These are phyloP conservation scores for Vanacampus margaritifer DNA, from an alignment of 2,113 vertebrate genomes.

Conservation along the genomic window DNA sequence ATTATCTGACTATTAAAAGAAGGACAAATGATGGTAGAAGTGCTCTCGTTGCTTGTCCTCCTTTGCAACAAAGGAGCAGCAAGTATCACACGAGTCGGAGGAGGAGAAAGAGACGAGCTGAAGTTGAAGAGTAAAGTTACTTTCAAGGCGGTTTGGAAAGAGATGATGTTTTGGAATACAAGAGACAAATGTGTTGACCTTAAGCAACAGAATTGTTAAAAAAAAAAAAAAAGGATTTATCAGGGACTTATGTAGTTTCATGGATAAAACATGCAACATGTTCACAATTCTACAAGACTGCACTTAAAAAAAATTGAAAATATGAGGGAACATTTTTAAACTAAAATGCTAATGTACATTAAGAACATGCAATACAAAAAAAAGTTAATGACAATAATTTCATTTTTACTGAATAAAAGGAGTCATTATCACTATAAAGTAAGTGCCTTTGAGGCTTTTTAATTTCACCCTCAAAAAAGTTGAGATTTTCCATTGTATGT, in stretches of 20 bases:
- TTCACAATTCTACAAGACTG: background rate
- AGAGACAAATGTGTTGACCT: background rate
- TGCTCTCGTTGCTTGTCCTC: constrained; percentile 24
- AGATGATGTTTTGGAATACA: background rate
- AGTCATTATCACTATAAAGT: background rate
- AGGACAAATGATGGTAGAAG: constrained; percentile 52
- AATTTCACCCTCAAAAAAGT: background rate
- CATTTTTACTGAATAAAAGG: too few relatives aligned
- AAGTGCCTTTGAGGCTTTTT: background rate
- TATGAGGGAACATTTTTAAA: background rate
- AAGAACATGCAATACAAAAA: background rate
- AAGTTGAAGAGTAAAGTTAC: constrained; percentile 14
- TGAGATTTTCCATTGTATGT: background rate
- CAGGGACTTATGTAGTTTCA: background rate
- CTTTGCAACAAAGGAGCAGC: constrained; percentile 39
- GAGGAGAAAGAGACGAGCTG: constrained; percentile 5
- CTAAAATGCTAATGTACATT: background rate
- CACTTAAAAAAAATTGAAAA: background rate
- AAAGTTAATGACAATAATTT: background rate
- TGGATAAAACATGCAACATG: background rate
- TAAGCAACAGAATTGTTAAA: background rate
- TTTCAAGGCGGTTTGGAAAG: constrained; percentile 16
- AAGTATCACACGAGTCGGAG: constrained; percentile 30
- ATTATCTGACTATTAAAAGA: constrained; percentile 43
- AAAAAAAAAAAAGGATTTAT: background rate